Percentiles rank a stretch among this genome's conserved stretches.
phyloP scores from a whole-genome alignment of 2,113 vertebrate species.

The Hemibagrus wyckioides region DNA sequence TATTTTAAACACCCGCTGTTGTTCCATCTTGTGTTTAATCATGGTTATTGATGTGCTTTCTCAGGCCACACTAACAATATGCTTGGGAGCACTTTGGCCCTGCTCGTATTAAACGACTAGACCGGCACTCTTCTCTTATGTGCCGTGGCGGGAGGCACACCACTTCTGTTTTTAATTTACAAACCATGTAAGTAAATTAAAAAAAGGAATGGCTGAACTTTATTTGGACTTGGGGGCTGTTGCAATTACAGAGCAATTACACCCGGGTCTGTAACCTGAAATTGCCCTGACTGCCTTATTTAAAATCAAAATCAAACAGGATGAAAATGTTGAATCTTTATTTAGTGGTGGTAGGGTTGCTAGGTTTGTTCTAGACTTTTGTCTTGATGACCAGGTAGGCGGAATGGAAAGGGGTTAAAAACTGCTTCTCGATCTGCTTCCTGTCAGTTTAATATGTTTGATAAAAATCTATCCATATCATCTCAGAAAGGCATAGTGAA shows the following conservation, averaged over 20 bases:
- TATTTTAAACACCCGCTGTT: background rate
- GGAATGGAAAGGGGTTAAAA: background rate
- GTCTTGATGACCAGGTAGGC: background rate
- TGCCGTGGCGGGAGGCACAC: background rate
- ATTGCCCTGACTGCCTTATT: background rate
- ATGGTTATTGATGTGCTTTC: background rate
- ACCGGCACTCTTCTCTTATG: background rate
- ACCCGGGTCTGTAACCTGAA: background rate
- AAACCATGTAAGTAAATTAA: conserved; percentile 9
- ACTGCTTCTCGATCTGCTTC: background rate
- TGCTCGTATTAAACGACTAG: background rate
- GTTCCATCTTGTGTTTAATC: background rate
- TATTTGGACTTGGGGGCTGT: conserved; percentile 4
- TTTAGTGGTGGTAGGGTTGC: background rate
- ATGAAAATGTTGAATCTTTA: background rate
- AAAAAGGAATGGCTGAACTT: background rate
- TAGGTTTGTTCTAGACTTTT: background rate
- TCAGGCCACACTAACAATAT: background rate
- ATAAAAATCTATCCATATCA: no score
- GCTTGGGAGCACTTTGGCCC: background rate
- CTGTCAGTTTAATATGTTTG: no score
- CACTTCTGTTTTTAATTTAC: conserved; percentile 23
- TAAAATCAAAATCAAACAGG: background rate
- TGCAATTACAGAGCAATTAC: conserved; percentile 19
- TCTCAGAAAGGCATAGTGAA: no score